Evolutionary conservation across 2,888 invertebrate species (phyloP).

Genomic region (Heterodera filipjevi): DNA sequence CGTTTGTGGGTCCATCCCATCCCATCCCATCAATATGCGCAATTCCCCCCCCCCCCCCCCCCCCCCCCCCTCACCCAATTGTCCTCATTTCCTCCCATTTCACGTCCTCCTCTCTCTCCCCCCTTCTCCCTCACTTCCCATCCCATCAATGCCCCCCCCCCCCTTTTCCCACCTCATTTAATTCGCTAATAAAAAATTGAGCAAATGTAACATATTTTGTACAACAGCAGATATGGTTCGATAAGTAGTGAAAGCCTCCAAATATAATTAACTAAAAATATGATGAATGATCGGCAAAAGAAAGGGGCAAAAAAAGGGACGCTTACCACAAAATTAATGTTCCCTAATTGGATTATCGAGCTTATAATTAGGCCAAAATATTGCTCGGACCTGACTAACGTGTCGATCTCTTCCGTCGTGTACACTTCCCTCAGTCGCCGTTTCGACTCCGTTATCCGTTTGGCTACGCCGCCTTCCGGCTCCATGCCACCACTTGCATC

Average conservation of each 20-base stretch:
- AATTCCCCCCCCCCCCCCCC: not conserved
- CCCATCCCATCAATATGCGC: not conserved
- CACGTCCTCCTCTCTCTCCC: not conserved
- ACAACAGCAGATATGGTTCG: too few relatives aligned
- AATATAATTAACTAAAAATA: conserved; percentile 6
- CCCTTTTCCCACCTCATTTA: not conserved
- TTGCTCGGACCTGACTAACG: conserved; percentile 61
- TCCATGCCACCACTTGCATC: not conserved
- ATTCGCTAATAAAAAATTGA: not conserved
- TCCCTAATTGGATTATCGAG: not conserved
- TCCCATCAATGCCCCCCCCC: not conserved
- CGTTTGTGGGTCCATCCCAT: not conserved
- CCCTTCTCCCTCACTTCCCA: not conserved
- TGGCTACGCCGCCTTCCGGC: not conserved
- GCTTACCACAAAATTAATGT: not conserved
- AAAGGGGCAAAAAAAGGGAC: not conserved
- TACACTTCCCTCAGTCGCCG: conserved; percentile 55
- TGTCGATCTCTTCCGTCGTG: conserved; percentile 63
- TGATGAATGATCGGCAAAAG: not conserved
- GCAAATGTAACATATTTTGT: not conserved
- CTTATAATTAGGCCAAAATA: too few relatives aligned
- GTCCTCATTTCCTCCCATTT: conserved; percentile 5
- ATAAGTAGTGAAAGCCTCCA: not conserved
- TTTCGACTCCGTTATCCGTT: conserved; percentile 36
- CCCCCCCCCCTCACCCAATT: not conserved